Base-by-base conservation (phyloP, 2,888 invertebrate genomes). In the Apamea anceps region DNA sequence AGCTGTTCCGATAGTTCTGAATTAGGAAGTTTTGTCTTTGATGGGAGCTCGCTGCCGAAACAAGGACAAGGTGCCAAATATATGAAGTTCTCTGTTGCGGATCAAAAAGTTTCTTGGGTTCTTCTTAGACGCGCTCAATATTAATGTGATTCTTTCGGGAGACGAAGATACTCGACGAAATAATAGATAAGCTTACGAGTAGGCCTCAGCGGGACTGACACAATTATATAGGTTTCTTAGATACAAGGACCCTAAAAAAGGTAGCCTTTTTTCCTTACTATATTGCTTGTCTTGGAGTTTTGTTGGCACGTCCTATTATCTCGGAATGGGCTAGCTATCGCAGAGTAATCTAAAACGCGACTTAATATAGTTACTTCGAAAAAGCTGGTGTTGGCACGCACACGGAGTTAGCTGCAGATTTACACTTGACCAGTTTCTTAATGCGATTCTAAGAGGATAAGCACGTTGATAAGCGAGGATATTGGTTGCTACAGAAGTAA, bases 21-120 rank as follows among this genome's bases (percentile, higher is more conserved):
- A 87, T 87, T 79, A 85, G 71, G 62, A 86, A 88, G 85, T 85
- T 89, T 87, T 89, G 82, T 85, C 85, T 83, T 86, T 77, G 79
- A 86, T 77, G 60, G 81, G 70, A 62, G 74, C 60, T 63, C 21
- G 63, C 60, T 25, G 25, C 54, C 42, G 63, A 80, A 68, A 72
- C 76, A 79, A 75, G 67, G 78, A 77, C 37, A 75, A 77, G 65
- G 77, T 79, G 68, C 28, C 74, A 79, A 78, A 83, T 85, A 80
- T 74, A 85, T 74, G 65, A 76, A 63, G 67, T 63, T 73, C 57
- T 77, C 74, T 37, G 62, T 74, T 63, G 12, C 72, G 57, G 48
- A 78, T 80, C 73, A 72, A 72, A 71, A 86, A 71, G 75, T 75
- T 75, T 28, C 25, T 63, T 54, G 57, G n/a, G 51, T 67, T 57